Evolutionary conservation across 2,888 invertebrate species (phyloP).

Genomic region (Mesorhabditis spiculigera): DNA sequence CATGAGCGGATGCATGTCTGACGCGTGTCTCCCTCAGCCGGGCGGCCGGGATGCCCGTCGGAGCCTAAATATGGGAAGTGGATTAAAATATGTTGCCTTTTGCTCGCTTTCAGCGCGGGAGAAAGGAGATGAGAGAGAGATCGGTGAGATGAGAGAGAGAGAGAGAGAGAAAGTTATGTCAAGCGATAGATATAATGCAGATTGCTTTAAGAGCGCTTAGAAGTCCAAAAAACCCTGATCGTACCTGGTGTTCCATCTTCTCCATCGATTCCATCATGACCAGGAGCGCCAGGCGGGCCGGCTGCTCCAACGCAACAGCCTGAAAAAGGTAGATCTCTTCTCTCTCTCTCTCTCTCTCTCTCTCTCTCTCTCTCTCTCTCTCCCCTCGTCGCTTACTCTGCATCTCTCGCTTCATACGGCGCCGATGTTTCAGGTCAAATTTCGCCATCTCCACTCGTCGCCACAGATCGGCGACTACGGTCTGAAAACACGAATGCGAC

Average conservation of each 20-base stretch:
- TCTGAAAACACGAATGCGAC: slow-evolving; percentile 5
- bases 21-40: slow-evolving; percentile 29
- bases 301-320: slow-evolving; percentile 33
- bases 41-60: slow-evolving; percentile 26
- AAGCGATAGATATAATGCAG: no score
- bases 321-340: slow-evolving; percentile 7
- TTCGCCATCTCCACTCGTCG: slow-evolving; percentile 19
- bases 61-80: slow-evolving; percentile 11
- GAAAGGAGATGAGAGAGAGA: no score
- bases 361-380: no score
- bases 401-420: background rate
- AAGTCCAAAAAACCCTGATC: slow-evolving; percentile 19
- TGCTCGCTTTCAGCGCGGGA: no score
- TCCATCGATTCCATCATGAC: slow-evolving; percentile 27
- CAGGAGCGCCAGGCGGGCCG: slow-evolving; percentile 29
- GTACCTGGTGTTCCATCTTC: slow-evolving; percentile 29
- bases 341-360: no score
- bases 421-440: background rate
- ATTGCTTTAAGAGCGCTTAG: slow-evolving; percentile 12
- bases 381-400: background rate
- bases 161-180: no score
- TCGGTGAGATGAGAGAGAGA: no score
- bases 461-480: slow-evolving; percentile 18
- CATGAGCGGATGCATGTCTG: slow-evolving; percentile 27
- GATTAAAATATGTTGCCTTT: no score